These are phyloP conservation scores for Timema cristinae DNA, from an alignment of 2,888 invertebrate species.

Conservation along the genomic window DNA sequence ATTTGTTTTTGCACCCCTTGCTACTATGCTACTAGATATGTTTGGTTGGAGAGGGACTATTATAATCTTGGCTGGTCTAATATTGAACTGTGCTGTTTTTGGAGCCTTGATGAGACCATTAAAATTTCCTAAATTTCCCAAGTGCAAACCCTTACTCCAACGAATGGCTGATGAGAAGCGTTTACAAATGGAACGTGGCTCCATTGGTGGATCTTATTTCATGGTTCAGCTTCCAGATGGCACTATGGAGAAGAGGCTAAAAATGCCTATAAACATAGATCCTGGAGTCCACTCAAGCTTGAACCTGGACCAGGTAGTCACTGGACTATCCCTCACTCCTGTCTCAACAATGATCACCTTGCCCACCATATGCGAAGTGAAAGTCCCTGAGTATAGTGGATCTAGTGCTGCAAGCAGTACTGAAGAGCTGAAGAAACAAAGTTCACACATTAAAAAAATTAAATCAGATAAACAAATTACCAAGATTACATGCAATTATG, in stretches of 20 bases:
- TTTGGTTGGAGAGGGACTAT: slow-evolving; percentile 90
- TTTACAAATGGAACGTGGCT: slow-evolving; percentile 85
- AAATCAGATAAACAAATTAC: slow-evolving; percentile 36
- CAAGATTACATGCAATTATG: slow-evolving; percentile 19
- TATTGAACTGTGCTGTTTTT: slow-evolving; percentile 83
- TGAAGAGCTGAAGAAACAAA: slow-evolving; percentile 41
- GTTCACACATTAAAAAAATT: slow-evolving; percentile 41
- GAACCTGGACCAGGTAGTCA: slow-evolving; percentile 78
- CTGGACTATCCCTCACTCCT: slow-evolving; percentile 67
- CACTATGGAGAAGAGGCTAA: slow-evolving; percentile 82
- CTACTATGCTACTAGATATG: slow-evolving; percentile 68
- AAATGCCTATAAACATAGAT: slow-evolving; percentile 87
- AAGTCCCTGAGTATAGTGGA: slow-evolving; percentile 58
- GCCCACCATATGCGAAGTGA: slow-evolving; percentile 86
- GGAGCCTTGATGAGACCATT: slow-evolving; percentile 79
- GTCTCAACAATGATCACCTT: slow-evolving; percentile 81
- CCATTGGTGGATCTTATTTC: slow-evolving; percentile 82
- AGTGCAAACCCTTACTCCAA: slow-evolving; percentile 77
- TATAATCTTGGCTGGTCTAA: slow-evolving; percentile 86
- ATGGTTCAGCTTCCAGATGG: slow-evolving; percentile 86
- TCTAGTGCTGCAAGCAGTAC: slow-evolving; percentile 53
- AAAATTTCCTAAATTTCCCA: slow-evolving; percentile 67
- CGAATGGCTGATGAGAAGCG: slow-evolving; percentile 92
- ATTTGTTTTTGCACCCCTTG: slow-evolving; percentile 91
- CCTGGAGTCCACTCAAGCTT: slow-evolving; percentile 92